phyloP scores from a whole-genome alignment of 2,888 invertebrate species.

The Thecophora atra region DNA sequence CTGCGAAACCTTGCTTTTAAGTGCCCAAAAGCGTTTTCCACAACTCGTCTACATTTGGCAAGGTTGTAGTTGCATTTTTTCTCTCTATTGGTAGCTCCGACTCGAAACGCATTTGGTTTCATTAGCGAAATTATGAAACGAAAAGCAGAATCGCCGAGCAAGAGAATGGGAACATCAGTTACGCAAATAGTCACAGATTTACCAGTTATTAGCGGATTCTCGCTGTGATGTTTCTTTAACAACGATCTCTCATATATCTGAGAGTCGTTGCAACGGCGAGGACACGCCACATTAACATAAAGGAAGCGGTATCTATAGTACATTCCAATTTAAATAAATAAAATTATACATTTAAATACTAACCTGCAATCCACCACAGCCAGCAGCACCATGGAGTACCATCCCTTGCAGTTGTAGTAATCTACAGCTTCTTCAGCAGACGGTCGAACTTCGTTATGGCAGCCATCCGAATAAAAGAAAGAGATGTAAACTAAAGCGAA shows the following conservation, averaged over 20 bases:
- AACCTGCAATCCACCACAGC: constrained; percentile 27
- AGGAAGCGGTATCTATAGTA: constrained; percentile 25
- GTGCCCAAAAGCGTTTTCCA: too few species aligned
- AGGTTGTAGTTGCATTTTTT: not conserved
- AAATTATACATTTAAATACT: not conserved
- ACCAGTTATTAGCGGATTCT: not conserved
- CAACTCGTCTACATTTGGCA: too few species aligned
- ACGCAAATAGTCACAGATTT: not conserved
- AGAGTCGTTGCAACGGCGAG: constrained; percentile 32
- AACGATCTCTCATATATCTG: constrained; percentile 20
- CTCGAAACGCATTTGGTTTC: constrained; percentile 1
- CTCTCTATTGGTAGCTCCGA: not conserved
- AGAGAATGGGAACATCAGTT: not conserved
- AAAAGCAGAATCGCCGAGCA: constrained; percentile 8
- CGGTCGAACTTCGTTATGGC: constrained; percentile 32
- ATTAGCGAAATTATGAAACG: not conserved
- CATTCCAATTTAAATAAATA: not conserved
- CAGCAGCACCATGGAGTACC: constrained; percentile 23
- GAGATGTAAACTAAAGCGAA: not conserved
- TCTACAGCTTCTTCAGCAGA: constrained; percentile 20
- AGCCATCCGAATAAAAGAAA: constrained; percentile 31
- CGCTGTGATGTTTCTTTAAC: not conserved
- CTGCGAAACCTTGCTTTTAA: too few species aligned
- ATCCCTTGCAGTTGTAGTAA: constrained; percentile 36
- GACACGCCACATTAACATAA: constrained; percentile 33